These are phyloP conservation scores for Eriosoma lanigerum DNA, from an alignment of 1,140 invertebrate genomes.

Conservation along the genomic window DNA sequence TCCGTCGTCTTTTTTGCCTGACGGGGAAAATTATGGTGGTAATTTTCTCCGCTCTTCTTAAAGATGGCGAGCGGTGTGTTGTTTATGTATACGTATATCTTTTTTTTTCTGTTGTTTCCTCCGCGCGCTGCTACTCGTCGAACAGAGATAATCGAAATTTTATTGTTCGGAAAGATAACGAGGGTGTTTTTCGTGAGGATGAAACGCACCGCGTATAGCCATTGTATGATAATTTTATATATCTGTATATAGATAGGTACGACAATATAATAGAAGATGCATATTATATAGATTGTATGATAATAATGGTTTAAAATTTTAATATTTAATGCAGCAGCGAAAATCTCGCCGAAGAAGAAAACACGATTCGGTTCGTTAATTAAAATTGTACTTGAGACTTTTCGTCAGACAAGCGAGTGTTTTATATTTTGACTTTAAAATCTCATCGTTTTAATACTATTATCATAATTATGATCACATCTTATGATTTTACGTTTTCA, in stretches of 20 bases:
- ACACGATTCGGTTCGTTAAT: neutral
- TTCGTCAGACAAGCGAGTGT: too few relatives aligned
- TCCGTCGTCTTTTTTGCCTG: neutral
- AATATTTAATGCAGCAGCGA: neutral
- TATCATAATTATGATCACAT: too few relatives aligned
- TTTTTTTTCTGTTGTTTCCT: constrained; percentile 11
- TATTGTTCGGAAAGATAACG: constrained; percentile 51
- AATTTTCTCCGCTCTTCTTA: constrained; percentile 28
- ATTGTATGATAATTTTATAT: neutral
- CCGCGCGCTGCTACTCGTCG: neutral
- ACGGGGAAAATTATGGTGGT: constrained; percentile 49
- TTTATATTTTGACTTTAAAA: too few relatives aligned
- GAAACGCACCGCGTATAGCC: neutral
- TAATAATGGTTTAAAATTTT: neutral
- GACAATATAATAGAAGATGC: neutral
- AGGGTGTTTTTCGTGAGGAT: constrained; percentile 37
- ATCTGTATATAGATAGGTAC: neutral
- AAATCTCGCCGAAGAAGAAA: neutral
- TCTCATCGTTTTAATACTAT: too few relatives aligned
- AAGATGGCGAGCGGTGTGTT: neutral
- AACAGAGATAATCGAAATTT: constrained; percentile 51
- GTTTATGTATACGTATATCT: constrained; percentile 2
- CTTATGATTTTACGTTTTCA: too few relatives aligned
- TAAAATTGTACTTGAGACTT: neutral
- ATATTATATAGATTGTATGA: neutral